phyloP scores from a whole-genome alignment of 2,888 invertebrate genomes.

The Eristalis arbustorum region DNA sequence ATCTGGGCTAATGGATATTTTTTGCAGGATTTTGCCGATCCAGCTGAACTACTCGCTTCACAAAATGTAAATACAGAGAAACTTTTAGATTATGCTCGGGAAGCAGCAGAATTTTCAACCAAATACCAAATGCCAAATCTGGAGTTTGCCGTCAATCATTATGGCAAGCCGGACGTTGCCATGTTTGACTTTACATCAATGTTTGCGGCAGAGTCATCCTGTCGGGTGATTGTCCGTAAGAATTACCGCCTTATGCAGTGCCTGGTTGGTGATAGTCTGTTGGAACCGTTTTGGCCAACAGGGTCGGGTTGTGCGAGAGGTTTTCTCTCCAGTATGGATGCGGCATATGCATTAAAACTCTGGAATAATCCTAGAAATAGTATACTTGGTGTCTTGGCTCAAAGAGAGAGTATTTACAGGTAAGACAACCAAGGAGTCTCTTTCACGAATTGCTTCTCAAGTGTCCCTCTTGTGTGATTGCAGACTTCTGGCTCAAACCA shows the following conservation, averaged over 20 bases:
- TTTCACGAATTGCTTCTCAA: neutral
- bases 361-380: conserved; percentile 87
- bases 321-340: conserved; percentile 96
- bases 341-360: conserved; percentile 95
- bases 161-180: conserved; percentile 97
- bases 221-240: conserved; percentile 87
- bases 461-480: neutral
- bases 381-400: conserved; percentile 91
- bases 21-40: conserved; percentile 92
- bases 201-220: conserved; percentile 98
- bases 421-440: conserved; percentile 76
- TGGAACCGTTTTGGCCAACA: conserved; percentile 99
- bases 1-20: neutral
- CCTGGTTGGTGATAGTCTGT: conserved; percentile 96
- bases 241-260: conserved; percentile 92
- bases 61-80: conserved; percentile 96
- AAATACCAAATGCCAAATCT: conserved; percentile 91
- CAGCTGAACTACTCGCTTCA: conserved; percentile 90
- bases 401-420: conserved; percentile 96
- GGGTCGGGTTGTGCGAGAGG: conserved; percentile 99
- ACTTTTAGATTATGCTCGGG: conserved; percentile 93
- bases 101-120: conserved; percentile 97
- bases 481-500: conserved; percentile 91
- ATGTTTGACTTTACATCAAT: conserved; percentile 99
- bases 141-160: conserved; percentile 98